Conservation (phyloP, 53 echinoderm and acorn worm genomes). For the Echinarachnius parma region DNA sequence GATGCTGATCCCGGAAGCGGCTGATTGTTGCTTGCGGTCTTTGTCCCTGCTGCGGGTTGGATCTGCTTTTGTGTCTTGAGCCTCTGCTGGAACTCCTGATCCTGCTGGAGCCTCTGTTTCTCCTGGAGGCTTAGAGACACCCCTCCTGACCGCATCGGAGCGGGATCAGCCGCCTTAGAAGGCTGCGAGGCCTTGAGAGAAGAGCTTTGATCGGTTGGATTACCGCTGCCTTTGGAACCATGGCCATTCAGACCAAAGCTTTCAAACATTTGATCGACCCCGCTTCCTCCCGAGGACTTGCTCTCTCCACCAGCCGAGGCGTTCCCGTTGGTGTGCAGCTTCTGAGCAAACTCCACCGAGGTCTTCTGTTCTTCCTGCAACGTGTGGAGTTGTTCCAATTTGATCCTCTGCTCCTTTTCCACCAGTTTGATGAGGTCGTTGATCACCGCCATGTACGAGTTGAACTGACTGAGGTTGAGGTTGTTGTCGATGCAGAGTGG, state of each 20-base stretch:
- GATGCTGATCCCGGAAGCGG: conserved; percentile 29
- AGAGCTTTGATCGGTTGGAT: background rate
- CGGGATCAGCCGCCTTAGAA: conserved; percentile 3
- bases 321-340: conserved; percentile 21
- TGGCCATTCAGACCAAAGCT: conserved; percentile 69
- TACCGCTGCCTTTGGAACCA: too few species aligned
- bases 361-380: conserved; percentile 90
- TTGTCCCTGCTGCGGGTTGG: background rate
- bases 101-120: conserved; percentile 85
- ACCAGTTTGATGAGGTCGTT: conserved; percentile 65
- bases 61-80: conserved; percentile 72
- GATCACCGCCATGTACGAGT: conserved; percentile 83
- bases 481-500: conserved; percentile 88
- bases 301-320: conserved; percentile 3
- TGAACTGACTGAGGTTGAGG: conserved; percentile 91
- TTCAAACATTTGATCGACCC: conserved; percentile 84
- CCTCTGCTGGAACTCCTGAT: conserved; percentile 90
- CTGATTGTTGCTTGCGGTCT: background rate
- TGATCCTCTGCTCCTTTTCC: conserved; percentile 81
- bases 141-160: conserved; percentile 34
- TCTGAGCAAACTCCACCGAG: conserved; percentile 59
- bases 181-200: background rate
- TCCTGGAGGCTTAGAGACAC: conserved; percentile 77
- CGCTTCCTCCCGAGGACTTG: conserved; percentile 1
- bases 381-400: conserved; percentile 77